Conservation (phyloP, 53 echinoderm and acorn worm genomes). For the Paracentrotus lividus region DNA sequence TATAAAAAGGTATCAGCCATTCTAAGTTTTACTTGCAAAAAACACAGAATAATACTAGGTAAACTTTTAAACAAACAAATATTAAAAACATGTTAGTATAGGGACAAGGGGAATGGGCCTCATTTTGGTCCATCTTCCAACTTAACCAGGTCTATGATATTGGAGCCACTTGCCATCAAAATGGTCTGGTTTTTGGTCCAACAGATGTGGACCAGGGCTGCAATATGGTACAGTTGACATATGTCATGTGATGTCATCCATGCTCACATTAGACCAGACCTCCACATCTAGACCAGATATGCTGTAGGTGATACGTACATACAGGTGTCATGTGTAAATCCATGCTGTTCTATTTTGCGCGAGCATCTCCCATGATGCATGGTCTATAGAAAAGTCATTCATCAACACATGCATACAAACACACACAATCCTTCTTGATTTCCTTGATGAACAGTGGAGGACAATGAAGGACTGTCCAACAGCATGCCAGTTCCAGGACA, state of each 20-base stretch:
- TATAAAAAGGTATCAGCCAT: slow-evolving; percentile 32
- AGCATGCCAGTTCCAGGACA: too few species aligned
- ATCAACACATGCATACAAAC: too few species aligned
- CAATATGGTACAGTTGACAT: background rate
- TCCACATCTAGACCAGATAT: background rate
- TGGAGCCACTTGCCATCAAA: background rate
- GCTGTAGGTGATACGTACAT: background rate
- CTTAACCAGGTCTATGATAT: background rate
- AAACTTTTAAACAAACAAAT: background rate
- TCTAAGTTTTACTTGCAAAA: slow-evolving; percentile 33
- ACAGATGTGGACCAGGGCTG: background rate
- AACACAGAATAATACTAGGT: background rate
- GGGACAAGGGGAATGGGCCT: background rate
- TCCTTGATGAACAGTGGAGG: too few species aligned
- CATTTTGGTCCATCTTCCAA: background rate
- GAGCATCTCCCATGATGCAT: too few species aligned
- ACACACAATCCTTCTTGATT: too few species aligned
- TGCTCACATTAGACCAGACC: background rate
- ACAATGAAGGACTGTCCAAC: too few species aligned
- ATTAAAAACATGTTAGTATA: background rate
- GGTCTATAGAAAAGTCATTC: too few species aligned
- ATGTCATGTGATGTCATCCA: background rate
- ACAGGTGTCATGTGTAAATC: background rate
- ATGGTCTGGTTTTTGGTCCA: background rate
- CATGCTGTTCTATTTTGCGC: too few species aligned